Conservation (phyloP, 2,888 invertebrate genomes). For the Ommatoiulus sabulosus region DNA sequence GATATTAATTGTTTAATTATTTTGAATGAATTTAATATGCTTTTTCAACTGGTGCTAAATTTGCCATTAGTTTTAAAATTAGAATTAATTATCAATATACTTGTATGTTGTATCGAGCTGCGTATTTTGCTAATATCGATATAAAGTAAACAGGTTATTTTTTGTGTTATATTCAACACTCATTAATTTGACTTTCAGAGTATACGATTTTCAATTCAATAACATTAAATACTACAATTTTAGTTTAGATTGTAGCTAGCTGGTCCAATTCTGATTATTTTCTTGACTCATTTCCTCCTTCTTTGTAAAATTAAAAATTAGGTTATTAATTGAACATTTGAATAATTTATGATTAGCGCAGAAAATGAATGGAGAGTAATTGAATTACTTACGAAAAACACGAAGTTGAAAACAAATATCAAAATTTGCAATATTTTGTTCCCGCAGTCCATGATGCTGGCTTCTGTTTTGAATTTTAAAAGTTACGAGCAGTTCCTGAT, state of each 20-base stretch:
- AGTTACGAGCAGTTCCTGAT: neutral
- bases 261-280: neutral
- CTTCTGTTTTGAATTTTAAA: neutral
- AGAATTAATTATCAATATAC: neutral
- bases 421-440: neutral
- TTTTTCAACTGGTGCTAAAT: neutral
- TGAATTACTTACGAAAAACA: neutral
- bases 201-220: no score
- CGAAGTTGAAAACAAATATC: neutral
- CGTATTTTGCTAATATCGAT: no score
- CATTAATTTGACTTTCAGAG: neutral
- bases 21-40: neutral
- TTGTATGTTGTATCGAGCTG: no score
- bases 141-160: no score
- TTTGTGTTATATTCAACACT: no score
- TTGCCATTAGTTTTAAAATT: neutral
- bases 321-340: no score
- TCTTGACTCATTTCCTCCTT: neutral
- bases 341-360: neutral
- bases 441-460: constrained; percentile 12
- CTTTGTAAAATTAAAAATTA: neutral
- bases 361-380: neutral
- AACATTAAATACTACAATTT: no score
- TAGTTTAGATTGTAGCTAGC: no score
- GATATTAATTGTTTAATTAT: neutral